Evolutionary conservation across 1,140 invertebrate species (phyloP).

Genomic region (Harlomillsia oculata): DNA sequence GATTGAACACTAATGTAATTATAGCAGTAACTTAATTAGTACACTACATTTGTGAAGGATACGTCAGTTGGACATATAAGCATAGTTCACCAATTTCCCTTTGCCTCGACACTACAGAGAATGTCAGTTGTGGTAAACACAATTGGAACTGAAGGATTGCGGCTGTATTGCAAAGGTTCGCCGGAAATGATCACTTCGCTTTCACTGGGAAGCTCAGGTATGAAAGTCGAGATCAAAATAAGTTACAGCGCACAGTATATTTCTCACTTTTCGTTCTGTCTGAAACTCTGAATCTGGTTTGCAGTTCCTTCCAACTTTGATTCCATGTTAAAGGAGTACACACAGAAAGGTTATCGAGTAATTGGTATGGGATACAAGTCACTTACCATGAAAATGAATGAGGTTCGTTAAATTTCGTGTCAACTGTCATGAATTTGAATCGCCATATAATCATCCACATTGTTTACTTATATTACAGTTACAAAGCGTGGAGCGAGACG

Average conservation of each 20-base stretch:
- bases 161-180: slow-evolving; percentile 79
- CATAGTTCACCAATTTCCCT: slow-evolving; percentile 82
- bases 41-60: neutral
- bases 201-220: slow-evolving; percentile 53
- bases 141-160: slow-evolving; percentile 64
- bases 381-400: slow-evolving; percentile 42
- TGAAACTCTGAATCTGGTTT: slow-evolving; percentile 1
- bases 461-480: slow-evolving; percentile 38
- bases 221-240: slow-evolving; percentile 20
- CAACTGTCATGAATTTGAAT: too few species aligned
- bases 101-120: slow-evolving; percentile 74
- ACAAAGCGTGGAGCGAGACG: slow-evolving; percentile 49
- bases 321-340: slow-evolving; percentile 62
- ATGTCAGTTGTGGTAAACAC: slow-evolving; percentile 83
- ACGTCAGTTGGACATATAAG: slow-evolving; percentile 45
- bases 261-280: neutral
- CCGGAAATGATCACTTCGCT: slow-evolving; percentile 73
- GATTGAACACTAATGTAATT: too few species aligned
- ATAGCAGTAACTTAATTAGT: too few species aligned
- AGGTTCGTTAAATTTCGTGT: too few species aligned
- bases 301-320: slow-evolving; percentile 55
- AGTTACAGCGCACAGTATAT: neutral
- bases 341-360: slow-evolving; percentile 76
- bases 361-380: slow-evolving; percentile 68
- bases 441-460: too few species aligned